Evolutionary conservation across 2,888 invertebrate genomes (phyloP).

Genomic region (Lasioglossum oenotherae): DNA sequence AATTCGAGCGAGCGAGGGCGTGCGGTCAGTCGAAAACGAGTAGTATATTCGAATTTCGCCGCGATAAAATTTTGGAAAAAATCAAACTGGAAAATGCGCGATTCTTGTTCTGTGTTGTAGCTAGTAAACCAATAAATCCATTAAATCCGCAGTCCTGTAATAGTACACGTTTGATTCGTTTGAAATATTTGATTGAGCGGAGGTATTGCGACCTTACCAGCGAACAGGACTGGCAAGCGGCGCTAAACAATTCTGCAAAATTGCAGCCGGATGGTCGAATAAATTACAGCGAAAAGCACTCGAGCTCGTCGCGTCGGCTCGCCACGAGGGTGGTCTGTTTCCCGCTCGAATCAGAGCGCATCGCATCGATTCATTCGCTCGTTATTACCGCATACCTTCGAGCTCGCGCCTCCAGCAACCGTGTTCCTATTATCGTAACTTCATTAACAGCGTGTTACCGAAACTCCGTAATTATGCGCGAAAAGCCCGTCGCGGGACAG

Average conservation of each 20-base stretch:
- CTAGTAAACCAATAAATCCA: background rate
- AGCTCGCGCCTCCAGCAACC: constrained; percentile 24
- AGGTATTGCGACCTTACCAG: background rate
- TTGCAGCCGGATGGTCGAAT: background rate
- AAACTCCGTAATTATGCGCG: constrained; percentile 31
- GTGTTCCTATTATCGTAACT: constrained; percentile 49
- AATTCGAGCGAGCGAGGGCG: background rate
- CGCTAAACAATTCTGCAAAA: constrained; percentile 2
- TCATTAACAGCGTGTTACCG: constrained; percentile 49
- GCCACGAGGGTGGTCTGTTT: constrained; percentile 19
- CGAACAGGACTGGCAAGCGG: background rate
- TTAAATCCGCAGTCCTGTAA: background rate
- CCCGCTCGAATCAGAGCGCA: constrained; percentile 11
- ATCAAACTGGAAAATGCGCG: background rate
- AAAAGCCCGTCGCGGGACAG: constrained; percentile 6
- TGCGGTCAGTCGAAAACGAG: background rate
- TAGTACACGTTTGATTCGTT: background rate
- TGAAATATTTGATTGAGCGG: background rate
- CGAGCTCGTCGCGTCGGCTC: background rate
- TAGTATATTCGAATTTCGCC: background rate
- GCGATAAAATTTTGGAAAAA: background rate
- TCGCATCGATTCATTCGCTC: constrained; percentile 26
- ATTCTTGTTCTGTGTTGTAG: background rate
- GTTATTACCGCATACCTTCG: constrained; percentile 28
- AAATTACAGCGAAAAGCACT: constrained; percentile 15